Percentiles rank a stretch among this genome's conserved stretches.
Conservation (phyloP, 2,797 vertebrate genomes). For the Mormyrops boulengeri region DNA sequence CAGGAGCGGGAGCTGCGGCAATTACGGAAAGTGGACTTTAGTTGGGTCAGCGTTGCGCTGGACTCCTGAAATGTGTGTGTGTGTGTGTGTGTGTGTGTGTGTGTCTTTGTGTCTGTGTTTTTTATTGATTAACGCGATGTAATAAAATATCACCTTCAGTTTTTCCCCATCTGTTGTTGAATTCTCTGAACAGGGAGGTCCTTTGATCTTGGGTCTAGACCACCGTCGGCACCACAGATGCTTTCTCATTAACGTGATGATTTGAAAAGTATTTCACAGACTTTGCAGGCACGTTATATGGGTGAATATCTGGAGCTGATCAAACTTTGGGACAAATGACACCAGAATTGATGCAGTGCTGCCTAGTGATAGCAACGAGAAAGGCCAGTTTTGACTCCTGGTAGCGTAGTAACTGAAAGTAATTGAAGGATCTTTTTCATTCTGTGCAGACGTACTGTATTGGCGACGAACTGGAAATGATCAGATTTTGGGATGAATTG, state of each 20-base stretch:
- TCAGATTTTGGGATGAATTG: background rate
- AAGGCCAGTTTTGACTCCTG: background rate
- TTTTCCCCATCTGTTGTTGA: background rate
- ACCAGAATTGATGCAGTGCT: background rate
- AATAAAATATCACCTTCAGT: constrained; percentile 26
- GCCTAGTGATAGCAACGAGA: background rate
- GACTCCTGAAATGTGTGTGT: constrained; percentile 34
- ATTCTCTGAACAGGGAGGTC: background rate
- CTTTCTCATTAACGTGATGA: background rate
- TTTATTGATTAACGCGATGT: constrained; percentile 51
- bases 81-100: background rate
- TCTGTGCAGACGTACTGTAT: background rate
- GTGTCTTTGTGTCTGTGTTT: constrained; percentile 26
- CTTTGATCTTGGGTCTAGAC: background rate
- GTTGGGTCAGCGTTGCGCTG: constrained; percentile 66
- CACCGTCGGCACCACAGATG: background rate
- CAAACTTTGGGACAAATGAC: background rate
- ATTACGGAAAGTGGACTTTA: constrained; percentile 74
- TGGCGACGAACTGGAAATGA: background rate
- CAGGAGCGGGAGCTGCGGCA: constrained; percentile 71
- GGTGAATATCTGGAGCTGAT: background rate
- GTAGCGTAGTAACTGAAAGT: background rate
- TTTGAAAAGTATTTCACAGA: background rate
- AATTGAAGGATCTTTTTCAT: background rate
- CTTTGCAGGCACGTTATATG: background rate